These are phyloP conservation scores for Zenarchopterus dispar DNA, from an alignment of 2,797 vertebrate genomes.

Conservation along the genomic window DNA sequence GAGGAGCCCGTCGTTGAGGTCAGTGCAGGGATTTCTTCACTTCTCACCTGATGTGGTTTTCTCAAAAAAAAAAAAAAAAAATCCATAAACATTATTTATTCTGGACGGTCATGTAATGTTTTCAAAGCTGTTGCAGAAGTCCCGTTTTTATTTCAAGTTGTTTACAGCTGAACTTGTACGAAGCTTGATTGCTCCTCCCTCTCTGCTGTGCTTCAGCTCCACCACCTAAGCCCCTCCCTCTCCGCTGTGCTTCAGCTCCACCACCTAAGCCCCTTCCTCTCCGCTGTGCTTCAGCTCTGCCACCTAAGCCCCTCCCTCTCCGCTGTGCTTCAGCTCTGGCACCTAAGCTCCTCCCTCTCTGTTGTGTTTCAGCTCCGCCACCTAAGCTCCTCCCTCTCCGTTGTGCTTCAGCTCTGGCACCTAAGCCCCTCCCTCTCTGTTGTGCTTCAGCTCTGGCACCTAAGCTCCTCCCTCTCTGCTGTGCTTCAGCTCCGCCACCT, in stretches of 20 bases:
- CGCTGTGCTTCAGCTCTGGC: constrained; percentile 1
- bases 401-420: neutral
- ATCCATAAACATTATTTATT: too few relatives aligned
- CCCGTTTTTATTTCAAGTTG: too few relatives aligned
- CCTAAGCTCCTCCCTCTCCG: neutral
- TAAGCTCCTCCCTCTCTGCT: too few relatives aligned
- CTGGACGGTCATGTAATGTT: too few relatives aligned
- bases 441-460: neutral
- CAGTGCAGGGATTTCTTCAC: constrained; percentile 37
- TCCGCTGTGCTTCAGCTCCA: constrained; percentile 1
- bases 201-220: constrained; percentile 1
- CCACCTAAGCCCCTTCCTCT: neutral
- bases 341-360: neutral
- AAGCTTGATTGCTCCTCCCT: neutral
- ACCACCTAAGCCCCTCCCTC: neutral
- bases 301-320: neutral
- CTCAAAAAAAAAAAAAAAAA: neutral
- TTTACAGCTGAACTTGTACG: too few relatives aligned
- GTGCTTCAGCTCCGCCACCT: neutral
- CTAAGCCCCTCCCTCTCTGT: too few relatives aligned
- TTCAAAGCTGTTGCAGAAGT: too few relatives aligned
- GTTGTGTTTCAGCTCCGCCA: neutral
- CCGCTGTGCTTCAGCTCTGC: constrained; percentile 1
- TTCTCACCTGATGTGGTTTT: neutral
- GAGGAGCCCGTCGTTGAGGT: constrained; percentile 77